Evolutionary conservation across 1,140 invertebrate genomes (phyloP).

Genomic region (Magallana angulata): DNA sequence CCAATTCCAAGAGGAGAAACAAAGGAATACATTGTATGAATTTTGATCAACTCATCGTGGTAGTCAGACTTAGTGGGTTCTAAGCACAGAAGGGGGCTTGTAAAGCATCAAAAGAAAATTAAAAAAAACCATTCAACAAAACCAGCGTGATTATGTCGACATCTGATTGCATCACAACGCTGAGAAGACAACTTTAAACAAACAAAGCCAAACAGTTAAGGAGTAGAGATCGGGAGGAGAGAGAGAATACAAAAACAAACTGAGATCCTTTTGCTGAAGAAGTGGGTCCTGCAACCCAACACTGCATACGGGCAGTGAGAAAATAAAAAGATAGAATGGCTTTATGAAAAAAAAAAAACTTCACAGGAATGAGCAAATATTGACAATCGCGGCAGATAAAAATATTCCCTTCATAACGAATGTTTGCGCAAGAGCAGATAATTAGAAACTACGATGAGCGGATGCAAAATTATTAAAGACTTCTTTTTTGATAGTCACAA

Average conservation of each 20-base stretch:
- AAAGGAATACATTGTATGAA: neutral
- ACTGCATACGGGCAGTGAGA: neutral
- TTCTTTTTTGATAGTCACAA: neutral
- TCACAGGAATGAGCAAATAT: constrained; percentile 21
- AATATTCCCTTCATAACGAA: constrained; percentile 6
- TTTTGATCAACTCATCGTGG: constrained; percentile 15
- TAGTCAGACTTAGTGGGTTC: neutral
- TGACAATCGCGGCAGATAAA: constrained; percentile 3
- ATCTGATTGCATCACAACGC: neutral
- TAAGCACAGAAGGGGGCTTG: constrained; percentile 4
- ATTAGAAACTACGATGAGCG: constrained; percentile 1
- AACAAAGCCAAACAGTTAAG: neutral
- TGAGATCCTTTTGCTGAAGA: neutral
- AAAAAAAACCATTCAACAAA: neutral
- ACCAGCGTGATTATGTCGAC: constrained; percentile 7
- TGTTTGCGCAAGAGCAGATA: constrained; percentile 15
- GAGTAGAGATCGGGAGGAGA: too few species aligned
- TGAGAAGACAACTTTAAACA: constrained; percentile 3
- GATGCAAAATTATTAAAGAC: constrained; percentile 14
- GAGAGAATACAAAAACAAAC: too few species aligned
- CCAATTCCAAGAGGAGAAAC: neutral
- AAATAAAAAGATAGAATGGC: too few species aligned
- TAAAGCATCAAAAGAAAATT: constrained; percentile 8
- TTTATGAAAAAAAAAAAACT: neutral
- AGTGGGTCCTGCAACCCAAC: constrained; percentile 1